These are phyloP conservation scores for Heliconius aoede DNA, from an alignment of 2,888 invertebrate species.

Conservation along the genomic window DNA sequence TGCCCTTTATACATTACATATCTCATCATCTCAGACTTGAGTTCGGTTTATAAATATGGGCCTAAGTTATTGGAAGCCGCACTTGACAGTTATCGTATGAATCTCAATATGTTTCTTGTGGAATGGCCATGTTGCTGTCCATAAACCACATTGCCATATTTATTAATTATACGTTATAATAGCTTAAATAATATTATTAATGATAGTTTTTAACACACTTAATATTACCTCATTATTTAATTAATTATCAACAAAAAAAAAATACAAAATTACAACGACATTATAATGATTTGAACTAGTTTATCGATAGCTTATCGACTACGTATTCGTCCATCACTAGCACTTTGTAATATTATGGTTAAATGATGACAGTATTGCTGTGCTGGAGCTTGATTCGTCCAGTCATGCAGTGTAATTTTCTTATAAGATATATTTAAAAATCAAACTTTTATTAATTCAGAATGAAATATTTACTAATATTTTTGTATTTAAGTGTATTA, in stretches of 20 bases:
- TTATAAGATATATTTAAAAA: neutral
- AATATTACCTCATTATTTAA: neutral
- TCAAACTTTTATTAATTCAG: neutral
- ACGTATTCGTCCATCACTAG: neutral
- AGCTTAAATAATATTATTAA: neutral
- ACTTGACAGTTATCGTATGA: no score
- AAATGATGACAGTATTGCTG: constrained; percentile 15
- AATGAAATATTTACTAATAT: constrained; percentile 18
- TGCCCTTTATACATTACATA: no score
- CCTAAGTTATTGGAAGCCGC: no score
- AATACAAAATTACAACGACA: neutral
- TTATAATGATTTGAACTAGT: neutral
- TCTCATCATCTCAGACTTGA: no score
- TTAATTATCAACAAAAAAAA: neutral
- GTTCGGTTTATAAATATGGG: no score
- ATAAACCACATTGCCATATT: no score
- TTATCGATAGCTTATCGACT: constrained; percentile 26
- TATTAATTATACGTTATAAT: neutral
- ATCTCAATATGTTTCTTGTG: no score
- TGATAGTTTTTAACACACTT: neutral
- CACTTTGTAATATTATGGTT: constrained; percentile 7
- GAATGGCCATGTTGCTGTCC: no score
- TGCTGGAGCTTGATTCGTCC: neutral
- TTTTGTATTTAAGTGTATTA: constrained; percentile 26
- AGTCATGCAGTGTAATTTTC: neutral